Conservation (phyloP, 2,888 invertebrate genomes). For the Eledone cirrhosa region DNA sequence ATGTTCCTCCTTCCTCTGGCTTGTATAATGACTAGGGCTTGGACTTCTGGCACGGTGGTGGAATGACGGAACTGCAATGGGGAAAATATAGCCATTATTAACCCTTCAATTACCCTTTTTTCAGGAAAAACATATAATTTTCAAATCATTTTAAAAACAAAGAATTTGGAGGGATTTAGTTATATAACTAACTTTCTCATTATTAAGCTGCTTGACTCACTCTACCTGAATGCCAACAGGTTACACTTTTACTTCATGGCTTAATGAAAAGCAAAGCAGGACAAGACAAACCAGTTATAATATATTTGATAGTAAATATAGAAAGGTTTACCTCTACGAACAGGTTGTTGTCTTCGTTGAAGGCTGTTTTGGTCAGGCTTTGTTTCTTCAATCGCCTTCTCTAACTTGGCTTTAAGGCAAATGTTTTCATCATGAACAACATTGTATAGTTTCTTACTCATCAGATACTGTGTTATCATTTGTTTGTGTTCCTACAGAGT, state of each 20-base stretch:
- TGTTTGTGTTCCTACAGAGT: slow-evolving; percentile 53
- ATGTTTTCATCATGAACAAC: slow-evolving; percentile 20
- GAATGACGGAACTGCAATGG: slow-evolving; percentile 55
- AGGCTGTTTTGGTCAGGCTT: slow-evolving; percentile 15
- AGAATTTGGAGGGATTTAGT: no score
- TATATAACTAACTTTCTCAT: no score
- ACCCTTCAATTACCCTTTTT: no score
- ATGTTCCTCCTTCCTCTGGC: slow-evolving; percentile 50
- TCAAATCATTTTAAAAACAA: no score
- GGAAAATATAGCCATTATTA: background rate
- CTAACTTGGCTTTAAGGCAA: slow-evolving; percentile 19
- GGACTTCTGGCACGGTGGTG: slow-evolving; percentile 59
- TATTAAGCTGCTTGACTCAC: no score
- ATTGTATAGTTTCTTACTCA: slow-evolving; percentile 33
- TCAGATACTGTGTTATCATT: slow-evolving; percentile 58
- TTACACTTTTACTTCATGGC: no score
- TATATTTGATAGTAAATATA: background rate
- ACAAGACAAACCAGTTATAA: no score
- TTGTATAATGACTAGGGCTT: slow-evolving; percentile 47
- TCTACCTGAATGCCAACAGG: no score
- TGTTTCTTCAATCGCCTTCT: slow-evolving; percentile 23
- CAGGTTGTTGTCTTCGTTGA: slow-evolving; percentile 24
- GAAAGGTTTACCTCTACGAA: slow-evolving; percentile 8
- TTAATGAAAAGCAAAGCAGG: no score
- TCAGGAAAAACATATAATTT: no score